These are phyloP conservation scores for Diorhabda elongata DNA, from an alignment of 1,140 invertebrate species.

Conservation along the genomic window DNA sequence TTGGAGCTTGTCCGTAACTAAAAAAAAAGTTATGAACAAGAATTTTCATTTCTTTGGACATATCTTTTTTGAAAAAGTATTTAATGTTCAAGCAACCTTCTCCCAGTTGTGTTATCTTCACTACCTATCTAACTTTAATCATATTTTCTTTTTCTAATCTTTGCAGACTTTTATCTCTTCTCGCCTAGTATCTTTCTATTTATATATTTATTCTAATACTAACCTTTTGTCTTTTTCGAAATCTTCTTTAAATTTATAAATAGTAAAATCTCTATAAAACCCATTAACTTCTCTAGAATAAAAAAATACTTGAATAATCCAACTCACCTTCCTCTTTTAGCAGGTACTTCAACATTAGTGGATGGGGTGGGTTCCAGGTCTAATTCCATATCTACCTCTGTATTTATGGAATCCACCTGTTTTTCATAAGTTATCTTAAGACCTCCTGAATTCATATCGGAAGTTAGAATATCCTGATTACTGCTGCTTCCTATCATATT, in stretches of 20 bases:
- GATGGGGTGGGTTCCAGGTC: slow-evolving; percentile 34
- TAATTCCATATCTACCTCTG: slow-evolving; percentile 39
- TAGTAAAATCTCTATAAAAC: background rate
- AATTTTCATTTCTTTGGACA: background rate
- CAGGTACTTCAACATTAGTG: slow-evolving; percentile 42
- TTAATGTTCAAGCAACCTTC: too few species aligned
- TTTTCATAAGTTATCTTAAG: slow-evolving; percentile 54
- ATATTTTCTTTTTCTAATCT: too few species aligned
- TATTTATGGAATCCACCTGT: slow-evolving; percentile 41
- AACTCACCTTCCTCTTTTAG: slow-evolving; percentile 46
- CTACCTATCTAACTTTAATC: too few species aligned
- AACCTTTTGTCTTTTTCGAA: too few species aligned
- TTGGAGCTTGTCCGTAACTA: too few species aligned
- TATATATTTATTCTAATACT: too few species aligned
- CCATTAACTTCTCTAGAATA: background rate
- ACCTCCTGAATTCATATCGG: slow-evolving; percentile 48
- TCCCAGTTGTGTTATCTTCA: too few species aligned
- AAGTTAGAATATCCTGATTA: slow-evolving; percentile 35
- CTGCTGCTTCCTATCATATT: slow-evolving; percentile 33
- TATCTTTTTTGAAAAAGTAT: too few species aligned
- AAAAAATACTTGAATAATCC: slow-evolving; percentile 14
- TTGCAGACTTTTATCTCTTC: too few species aligned
- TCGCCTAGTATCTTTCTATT: too few species aligned
- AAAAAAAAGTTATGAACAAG: background rate
- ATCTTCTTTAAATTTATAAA: too few species aligned